phyloP scores from a whole-genome alignment of 2,113 vertebrate genomes.

The Cervus canadensis region DNA sequence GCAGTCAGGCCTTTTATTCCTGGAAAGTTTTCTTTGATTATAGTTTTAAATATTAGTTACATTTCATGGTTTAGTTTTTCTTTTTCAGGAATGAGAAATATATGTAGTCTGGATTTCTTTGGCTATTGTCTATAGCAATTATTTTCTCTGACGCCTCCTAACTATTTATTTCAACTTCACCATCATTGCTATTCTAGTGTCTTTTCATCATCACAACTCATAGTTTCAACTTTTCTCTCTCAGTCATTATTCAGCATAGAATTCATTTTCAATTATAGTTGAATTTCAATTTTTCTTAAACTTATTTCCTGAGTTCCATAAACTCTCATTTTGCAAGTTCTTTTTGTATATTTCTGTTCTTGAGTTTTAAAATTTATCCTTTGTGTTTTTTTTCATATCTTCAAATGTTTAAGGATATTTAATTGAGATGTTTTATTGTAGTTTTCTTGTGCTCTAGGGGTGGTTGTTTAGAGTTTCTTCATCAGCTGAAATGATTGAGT shows the following conservation, averaged over 20 bases:
- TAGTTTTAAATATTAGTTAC: neutral
- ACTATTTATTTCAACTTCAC: neutral
- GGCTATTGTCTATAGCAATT: neutral
- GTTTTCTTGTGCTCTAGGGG: neutral
- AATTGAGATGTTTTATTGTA: neutral
- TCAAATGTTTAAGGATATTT: neutral
- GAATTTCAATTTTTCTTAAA: neutral
- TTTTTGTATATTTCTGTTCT: neutral
- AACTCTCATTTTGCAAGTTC: neutral
- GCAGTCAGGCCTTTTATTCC: neutral
- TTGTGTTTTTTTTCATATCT: neutral
- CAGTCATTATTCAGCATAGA: neutral
- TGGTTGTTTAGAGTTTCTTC: neutral
- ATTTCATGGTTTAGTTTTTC: neutral
- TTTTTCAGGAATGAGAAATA: neutral
- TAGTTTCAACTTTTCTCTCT: neutral
- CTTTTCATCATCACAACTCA: neutral
- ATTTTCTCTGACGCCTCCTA: neutral
- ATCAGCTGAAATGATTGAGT: neutral
- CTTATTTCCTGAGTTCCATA: neutral
- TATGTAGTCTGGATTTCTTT: neutral
- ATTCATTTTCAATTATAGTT: neutral
- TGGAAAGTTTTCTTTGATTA: neutral
- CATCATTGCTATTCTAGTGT: neutral
- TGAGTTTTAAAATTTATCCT: conserved; percentile 7